Conservation (phyloP, 1,140 invertebrate genomes). For the Coboldia fuscipes region DNA sequence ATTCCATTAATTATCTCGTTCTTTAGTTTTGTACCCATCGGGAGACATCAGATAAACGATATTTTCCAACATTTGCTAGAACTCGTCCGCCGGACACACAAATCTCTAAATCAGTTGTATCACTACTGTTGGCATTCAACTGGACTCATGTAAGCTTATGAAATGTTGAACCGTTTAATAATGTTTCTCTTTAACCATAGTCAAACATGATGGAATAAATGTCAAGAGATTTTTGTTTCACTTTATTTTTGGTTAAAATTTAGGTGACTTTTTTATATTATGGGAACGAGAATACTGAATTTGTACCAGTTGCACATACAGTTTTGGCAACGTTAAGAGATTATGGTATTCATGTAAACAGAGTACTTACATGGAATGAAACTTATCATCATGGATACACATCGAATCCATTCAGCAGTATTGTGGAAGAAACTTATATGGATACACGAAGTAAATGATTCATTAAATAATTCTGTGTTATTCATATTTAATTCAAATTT, state of each 20-base stretch:
- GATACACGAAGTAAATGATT: conserved; percentile 64
- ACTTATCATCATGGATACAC: conserved; percentile 54
- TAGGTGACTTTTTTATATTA: conserved; percentile 54
- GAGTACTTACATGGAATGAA: conserved; percentile 43
- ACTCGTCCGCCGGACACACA: conserved; percentile 82
- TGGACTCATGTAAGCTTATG: conserved; percentile 50
- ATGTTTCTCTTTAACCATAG: no score
- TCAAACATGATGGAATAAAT: no score
- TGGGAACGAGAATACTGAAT: conserved; percentile 42
- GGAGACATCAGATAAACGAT: conserved; percentile 63
- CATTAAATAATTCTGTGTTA: conserved; percentile 1
- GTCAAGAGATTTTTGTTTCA: no score
- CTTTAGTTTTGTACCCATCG: conserved; percentile 69
- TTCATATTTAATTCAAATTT: conserved; percentile 3
- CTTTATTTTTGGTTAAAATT: conserved; percentile 2
- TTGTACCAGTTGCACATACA: conserved; percentile 45
- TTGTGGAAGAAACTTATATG: conserved; percentile 51
- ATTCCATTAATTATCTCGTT: no score
- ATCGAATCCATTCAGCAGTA: conserved; percentile 56
- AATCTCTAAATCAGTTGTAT: conserved; percentile 72
- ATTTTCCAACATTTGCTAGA: conserved; percentile 81
- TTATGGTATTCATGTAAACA: conserved; percentile 43
- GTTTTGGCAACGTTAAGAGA: conserved; percentile 40
- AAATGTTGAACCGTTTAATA: no score
- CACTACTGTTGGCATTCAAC: conserved; percentile 53